Base-by-base conservation (phyloP, 2,797 vertebrate genomes). In the Clarias pachynema region DNA sequence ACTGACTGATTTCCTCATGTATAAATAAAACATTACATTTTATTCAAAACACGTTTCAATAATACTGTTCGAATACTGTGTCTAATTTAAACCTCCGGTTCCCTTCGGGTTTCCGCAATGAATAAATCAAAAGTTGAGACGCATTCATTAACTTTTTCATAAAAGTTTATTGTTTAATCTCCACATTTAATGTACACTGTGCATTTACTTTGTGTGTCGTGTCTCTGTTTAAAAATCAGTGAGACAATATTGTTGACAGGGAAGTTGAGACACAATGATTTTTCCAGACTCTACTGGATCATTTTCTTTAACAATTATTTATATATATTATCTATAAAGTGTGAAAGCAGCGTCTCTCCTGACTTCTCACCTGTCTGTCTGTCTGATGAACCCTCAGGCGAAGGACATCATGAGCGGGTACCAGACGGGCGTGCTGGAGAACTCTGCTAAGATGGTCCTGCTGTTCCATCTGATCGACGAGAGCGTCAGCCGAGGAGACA, bases 391-490 rank as follows among this genome's bases (percentile, higher is more conserved):
- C 6, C 26, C 75, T 69, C 34, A 99, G 98, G 98, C 98, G 86
- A 99, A 99, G 92, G 97, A 98, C 84, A 95, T 99, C 87, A 95
- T 99, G 94, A 95, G 93, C 82, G 94, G 96, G 92, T 99, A 99
- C 91, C 96, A 96, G 89, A 95, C 93, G 0, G 98, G 98, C 62
- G 94, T 99, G 88, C 93, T 99, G 90, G 96, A 99, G 85, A 98
- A 99, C 92, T 99, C 98, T 0, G 97, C 98, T 63, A 99, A 99
- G 93, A 99, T 99, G 97, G 95, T 98, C 82, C 93, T 99, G 85
- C 96, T 99, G n/a, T 99, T 99, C 91, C 95, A 99, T 91, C 89
- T 99, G 89, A 97, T 99, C 79, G 98, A 99, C 18, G 98, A 98
- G 90, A 98, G 98, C 29, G 96, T 99, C 80, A 95, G 93, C 87